phyloP scores from a whole-genome alignment of 2,113 vertebrate genomes.

The Heterotilapia buettikoferi region DNA sequence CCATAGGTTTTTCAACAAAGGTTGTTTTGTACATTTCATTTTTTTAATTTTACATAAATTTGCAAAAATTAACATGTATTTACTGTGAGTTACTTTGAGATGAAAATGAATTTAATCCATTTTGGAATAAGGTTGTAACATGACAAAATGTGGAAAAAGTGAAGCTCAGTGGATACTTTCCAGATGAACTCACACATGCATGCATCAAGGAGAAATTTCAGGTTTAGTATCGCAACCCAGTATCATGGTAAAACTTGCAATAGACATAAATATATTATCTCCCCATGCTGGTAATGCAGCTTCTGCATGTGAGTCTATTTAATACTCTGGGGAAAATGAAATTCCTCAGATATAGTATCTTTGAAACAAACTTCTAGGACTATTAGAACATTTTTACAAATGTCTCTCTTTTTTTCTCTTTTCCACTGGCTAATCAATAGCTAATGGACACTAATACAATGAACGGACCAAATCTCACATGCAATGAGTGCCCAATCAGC shows the following conservation, averaged over 20 bases:
- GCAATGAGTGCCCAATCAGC: conserved; percentile 34
- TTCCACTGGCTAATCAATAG: conserved; percentile 18
- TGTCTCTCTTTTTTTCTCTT: conserved; percentile 1
- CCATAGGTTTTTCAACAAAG: background rate
- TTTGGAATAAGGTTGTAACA: background rate
- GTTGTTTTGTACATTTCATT: background rate
- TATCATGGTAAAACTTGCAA: background rate
- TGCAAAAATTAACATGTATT: rapidly evolving
- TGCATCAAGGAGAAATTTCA: background rate
- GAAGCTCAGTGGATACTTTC: background rate
- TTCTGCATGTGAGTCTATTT: background rate
- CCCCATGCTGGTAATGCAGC: background rate
- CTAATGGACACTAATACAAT: conserved; percentile 45
- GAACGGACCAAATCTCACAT: conserved; percentile 30
- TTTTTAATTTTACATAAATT: background rate
- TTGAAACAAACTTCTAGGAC: background rate
- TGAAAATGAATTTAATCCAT: background rate
- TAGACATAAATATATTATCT: background rate
- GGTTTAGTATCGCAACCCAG: background rate
- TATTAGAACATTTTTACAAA: conserved; percentile 9
- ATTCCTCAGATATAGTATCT: background rate
- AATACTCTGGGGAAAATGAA: background rate
- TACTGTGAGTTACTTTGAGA: background rate
- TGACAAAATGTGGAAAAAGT: background rate
- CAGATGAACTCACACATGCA: background rate